phyloP scores from a whole-genome alignment of 2,797 vertebrate genomes.

The Microchirus variegatus region DNA sequence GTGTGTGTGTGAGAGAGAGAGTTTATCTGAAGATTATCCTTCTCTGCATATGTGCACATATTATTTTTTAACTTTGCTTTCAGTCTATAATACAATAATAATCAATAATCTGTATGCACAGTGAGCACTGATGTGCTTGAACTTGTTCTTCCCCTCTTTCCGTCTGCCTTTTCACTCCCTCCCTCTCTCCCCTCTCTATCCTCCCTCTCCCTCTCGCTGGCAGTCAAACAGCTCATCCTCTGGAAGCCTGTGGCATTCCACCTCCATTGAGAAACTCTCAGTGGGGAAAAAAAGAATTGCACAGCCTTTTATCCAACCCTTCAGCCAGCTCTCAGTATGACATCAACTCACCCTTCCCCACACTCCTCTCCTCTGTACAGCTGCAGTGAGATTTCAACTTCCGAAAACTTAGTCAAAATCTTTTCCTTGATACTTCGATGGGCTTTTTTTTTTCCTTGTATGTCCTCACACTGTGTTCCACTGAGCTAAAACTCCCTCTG shows the following conservation, averaged over 20 bases:
- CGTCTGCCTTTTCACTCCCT: constrained; percentile 27
- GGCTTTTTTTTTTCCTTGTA: constrained; percentile 33
- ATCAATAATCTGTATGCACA: constrained; percentile 37
- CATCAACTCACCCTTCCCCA: constrained; percentile 27
- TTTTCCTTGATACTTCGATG: constrained; percentile 18
- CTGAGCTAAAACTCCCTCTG: constrained; percentile 37
- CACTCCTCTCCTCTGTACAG: constrained; percentile 8
- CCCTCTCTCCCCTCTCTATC: constrained; percentile 21
- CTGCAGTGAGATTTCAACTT: constrained; percentile 34
- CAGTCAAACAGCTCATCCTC: constrained; percentile 55
- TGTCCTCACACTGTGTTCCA: constrained; percentile 21
- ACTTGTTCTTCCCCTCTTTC: constrained; percentile 36
- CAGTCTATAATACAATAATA: constrained; percentile 15
- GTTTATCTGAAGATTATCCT: too few species aligned
- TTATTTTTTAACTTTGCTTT: too few species aligned
- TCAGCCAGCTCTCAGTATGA: constrained; percentile 54
- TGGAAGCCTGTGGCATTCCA: constrained; percentile 64
- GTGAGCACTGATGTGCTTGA: constrained; percentile 20
- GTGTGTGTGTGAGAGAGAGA: too few species aligned
- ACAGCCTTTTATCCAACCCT: constrained; percentile 49
- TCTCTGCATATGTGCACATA: too few species aligned
- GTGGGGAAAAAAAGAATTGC: constrained; percentile 50
- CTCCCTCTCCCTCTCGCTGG: constrained; percentile 27
- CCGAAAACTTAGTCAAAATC: not conserved
- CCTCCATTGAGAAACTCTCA: constrained; percentile 66